These are phyloP conservation scores for Psittacula derbiana DNA, from an alignment of 2,797 vertebrate species.

Conservation along the genomic window DNA sequence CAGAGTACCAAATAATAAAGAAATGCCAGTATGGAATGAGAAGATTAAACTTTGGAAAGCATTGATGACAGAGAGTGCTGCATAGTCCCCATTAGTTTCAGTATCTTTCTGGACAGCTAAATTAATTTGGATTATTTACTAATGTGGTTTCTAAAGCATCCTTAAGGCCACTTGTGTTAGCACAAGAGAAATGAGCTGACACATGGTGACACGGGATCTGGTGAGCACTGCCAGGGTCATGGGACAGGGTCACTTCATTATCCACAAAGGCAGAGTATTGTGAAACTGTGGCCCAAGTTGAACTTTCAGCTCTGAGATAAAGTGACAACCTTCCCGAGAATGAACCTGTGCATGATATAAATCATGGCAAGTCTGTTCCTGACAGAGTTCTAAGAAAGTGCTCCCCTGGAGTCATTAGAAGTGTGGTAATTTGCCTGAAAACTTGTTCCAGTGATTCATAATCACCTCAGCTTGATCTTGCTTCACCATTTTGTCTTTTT, in stretches of 20 bases:
- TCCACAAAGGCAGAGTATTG: not conserved
- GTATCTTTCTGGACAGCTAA: not conserved
- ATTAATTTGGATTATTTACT: not conserved
- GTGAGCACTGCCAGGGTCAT: not conserved
- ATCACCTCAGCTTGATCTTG: not conserved
- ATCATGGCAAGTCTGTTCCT: not conserved
- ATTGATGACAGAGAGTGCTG: not conserved
- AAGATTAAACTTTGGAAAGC: not conserved
- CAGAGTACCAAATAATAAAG: not conserved
- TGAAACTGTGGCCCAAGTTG: not conserved
- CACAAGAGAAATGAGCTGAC: not conserved
- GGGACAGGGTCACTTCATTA: not conserved
- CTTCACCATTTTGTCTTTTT: not conserved
- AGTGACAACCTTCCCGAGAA: not conserved
- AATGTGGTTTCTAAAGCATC: not conserved
- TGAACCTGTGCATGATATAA: not conserved
- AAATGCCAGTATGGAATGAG: not conserved
- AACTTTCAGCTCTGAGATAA: not conserved
- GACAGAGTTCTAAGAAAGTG: not conserved
- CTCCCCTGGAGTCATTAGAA: not conserved
- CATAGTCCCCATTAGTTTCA: not conserved
- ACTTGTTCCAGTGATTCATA: not conserved
- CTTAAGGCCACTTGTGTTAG: not conserved
- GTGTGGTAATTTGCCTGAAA: not conserved
- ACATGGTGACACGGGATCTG: not conserved